Percentiles rank a stretch among this genome's conserved stretches.
These are phyloP conservation scores for Lagopus muta DNA, from an alignment of 2,113 vertebrate species.

Conservation along the genomic window DNA sequence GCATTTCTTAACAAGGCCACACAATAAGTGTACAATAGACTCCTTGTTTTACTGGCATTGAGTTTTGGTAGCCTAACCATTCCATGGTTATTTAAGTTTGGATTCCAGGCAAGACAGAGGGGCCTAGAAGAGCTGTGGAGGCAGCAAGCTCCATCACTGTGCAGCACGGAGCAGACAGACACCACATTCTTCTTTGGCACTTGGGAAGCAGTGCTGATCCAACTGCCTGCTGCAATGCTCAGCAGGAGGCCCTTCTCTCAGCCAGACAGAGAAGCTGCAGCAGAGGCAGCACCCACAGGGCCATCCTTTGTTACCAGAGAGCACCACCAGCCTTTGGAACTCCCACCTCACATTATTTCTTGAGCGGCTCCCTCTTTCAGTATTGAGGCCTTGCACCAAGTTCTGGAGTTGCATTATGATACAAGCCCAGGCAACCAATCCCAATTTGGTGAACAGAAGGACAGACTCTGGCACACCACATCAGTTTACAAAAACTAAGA, in stretches of 20 bases:
- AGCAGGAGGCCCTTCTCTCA: background rate
- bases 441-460: constrained; percentile 36
- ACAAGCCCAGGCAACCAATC: constrained; percentile 7
- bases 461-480: constrained; percentile 7
- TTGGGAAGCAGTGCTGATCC: background rate
- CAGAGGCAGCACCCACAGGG: background rate
- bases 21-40: background rate
- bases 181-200: background rate
- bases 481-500: constrained; percentile 48
- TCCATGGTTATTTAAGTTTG: background rate
- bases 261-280: background rate
- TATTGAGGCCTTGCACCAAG: background rate
- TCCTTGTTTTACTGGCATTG: background rate
- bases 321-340: accelerated
- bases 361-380: background rate
- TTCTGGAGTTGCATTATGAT: background rate
- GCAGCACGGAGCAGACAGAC: background rate
- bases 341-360: background rate
- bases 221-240: background rate
- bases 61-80: background rate
- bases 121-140: background rate
- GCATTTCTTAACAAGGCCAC: background rate
- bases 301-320: background rate
- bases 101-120: constrained; percentile 34
- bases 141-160: background rate